These are phyloP conservation scores for Rhadinocentrus ornatus DNA, from an alignment of 2,797 vertebrate species.

Conservation along the genomic window DNA sequence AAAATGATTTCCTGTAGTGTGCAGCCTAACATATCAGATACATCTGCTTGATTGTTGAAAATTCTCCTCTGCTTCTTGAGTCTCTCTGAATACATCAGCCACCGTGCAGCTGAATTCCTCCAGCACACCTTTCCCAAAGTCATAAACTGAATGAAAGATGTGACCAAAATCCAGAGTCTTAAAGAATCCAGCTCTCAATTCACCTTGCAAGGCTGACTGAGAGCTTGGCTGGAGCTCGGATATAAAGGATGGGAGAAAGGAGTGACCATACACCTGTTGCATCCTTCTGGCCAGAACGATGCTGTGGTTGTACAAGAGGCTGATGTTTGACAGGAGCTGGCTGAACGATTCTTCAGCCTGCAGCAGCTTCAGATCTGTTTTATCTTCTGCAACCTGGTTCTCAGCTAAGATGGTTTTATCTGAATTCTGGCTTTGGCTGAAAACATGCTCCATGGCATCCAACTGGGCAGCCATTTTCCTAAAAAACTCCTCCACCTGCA, in stretches of 20 bases:
- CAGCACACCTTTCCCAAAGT: conserved; percentile 82
- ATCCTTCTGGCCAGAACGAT: conserved; percentile 78
- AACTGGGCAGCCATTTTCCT: conserved; percentile 79
- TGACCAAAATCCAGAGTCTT: conserved; percentile 69
- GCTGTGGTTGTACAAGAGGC: conserved; percentile 81
- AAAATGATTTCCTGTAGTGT: neutral
- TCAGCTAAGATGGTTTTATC: neutral
- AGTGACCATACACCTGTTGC: conserved; percentile 80
- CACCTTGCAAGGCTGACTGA: conserved; percentile 52
- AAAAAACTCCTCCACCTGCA: conserved; percentile 85
- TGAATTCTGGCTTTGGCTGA: conserved; percentile 32
- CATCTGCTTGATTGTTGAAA: conserved; percentile 72
- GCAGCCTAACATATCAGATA: conserved; percentile 33
- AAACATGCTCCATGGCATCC: conserved; percentile 59
- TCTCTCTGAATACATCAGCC: conserved; percentile 69
- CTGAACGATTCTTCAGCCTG: conserved; percentile 81
- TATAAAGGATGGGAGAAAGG: conserved; percentile 80
- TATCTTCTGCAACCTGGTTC: conserved; percentile 29
- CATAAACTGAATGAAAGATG: conserved; percentile 78
- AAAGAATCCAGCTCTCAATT: conserved; percentile 26
- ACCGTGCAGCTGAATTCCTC: conserved; percentile 79
- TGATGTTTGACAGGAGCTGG: conserved; percentile 71
- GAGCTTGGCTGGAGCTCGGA: conserved; percentile 68
- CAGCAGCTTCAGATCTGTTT: conserved; percentile 67
- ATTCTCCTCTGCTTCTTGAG: conserved; percentile 60